Percentiles rank a stretch among this genome's conserved stretches.
Evolutionary conservation across 92 coral and sea anemone species (phyloP).

Genomic region (Blastomussa wellsi): DNA sequence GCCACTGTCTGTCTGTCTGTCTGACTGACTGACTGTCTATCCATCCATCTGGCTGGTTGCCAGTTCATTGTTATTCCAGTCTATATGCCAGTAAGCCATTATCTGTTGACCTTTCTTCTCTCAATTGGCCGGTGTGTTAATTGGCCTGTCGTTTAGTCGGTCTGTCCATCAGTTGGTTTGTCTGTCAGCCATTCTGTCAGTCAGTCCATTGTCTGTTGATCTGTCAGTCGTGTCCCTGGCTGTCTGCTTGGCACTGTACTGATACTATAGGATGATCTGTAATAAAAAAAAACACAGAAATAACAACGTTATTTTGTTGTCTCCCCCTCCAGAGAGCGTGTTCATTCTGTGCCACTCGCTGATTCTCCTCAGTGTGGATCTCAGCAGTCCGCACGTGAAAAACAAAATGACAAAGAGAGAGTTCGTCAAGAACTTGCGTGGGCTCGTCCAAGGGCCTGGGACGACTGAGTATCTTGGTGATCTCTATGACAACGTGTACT

Average conservation of each 20-base stretch:
- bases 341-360: constrained; percentile 91
- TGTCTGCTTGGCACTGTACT: background rate
- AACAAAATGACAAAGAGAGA: constrained; percentile 98
- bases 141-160: too few relatives aligned
- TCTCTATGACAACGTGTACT: constrained; percentile 89
- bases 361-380: constrained; percentile 94
- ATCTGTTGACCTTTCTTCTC: too few relatives aligned
- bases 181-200: background rate
- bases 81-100: background rate
- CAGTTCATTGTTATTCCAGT: background rate
- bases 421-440: constrained; percentile 95
- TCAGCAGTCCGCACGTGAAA: constrained; percentile 97
- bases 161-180: background rate
- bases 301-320: background rate
- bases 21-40: background rate
- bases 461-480: constrained; percentile 92
- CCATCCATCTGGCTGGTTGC: background rate
- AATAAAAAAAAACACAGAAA: background rate
- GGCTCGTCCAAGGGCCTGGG: constrained; percentile 82
- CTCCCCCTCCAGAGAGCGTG: constrained; percentile 73
- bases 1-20: background rate
- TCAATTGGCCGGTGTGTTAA: too few relatives aligned
- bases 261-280: background rate
- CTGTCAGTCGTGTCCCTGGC: background rate
- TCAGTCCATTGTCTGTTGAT: background rate